phyloP scores from a whole-genome alignment of 1,140 invertebrate species.

The Calycopis cecrops region DNA sequence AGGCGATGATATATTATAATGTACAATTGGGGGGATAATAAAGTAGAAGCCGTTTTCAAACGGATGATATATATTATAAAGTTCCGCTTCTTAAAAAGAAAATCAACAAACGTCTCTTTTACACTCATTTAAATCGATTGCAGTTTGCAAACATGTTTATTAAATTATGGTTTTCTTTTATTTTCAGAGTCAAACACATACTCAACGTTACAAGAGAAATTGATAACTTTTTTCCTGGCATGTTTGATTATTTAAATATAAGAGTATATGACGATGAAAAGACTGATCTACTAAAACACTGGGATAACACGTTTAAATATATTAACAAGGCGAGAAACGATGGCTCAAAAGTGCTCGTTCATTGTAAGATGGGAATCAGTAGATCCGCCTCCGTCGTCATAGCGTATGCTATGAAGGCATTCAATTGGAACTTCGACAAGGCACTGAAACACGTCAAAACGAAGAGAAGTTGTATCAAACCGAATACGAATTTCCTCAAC shows the following conservation, averaged over 20 bases:
- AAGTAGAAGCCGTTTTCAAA: no score
- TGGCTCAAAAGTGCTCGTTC: slow-evolving; percentile 94
- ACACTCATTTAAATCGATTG: no score
- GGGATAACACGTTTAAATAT: slow-evolving; percentile 98
- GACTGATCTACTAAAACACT: slow-evolving; percentile 96
- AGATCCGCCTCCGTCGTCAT: slow-evolving; percentile 98
- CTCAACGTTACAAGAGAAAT: slow-evolving; percentile 98
- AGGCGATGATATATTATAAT: no score
- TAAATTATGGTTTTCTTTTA: slow-evolving; percentile 36
- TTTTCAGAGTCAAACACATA: slow-evolving; percentile 93
- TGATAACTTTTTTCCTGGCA: slow-evolving; percentile 98
- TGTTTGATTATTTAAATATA: slow-evolving; percentile 97
- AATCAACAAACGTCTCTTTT: no score
- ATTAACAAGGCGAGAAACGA: slow-evolving; percentile 94
- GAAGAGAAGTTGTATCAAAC: slow-evolving; percentile 94
- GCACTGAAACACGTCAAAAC: slow-evolving; percentile 93
- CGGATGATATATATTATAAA: no score
- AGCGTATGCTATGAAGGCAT: slow-evolving; percentile 98
- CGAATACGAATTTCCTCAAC: slow-evolving; percentile 94
- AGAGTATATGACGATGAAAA: slow-evolving; percentile 98
- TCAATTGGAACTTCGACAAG: slow-evolving; percentile 93
- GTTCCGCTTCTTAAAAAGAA: no score
- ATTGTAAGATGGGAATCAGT: slow-evolving; percentile 99
- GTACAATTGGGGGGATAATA: no score
- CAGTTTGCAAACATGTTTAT: no score